A percentile compares a stretch with the other conserved stretches of the same genome.
Conservation (phyloP, 1,140 invertebrate genomes). For the Pseudomyrmex dendroicus region DNA sequence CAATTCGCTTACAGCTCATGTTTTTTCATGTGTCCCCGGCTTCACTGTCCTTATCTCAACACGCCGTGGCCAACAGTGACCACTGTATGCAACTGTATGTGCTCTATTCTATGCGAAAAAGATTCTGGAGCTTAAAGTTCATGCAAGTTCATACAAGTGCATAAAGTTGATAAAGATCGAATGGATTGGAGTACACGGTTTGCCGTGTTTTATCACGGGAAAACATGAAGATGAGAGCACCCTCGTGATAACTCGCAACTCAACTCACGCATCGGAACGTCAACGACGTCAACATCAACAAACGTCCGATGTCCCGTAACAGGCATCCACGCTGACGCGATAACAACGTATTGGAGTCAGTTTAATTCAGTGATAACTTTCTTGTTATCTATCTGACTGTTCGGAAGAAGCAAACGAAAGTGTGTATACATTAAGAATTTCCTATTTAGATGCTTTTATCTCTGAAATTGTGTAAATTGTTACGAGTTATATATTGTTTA, state of each 20-base stretch:
- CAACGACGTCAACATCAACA: not conserved
- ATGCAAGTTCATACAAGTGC: no score
- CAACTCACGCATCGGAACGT: not conserved
- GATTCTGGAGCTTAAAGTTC: no score
- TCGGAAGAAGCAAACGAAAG: constrained; percentile 37
- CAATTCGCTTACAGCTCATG: no score
- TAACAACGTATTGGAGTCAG: constrained; percentile 17
- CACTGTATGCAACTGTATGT: no score
- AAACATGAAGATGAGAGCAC: constrained; percentile 42
- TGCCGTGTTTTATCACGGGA: constrained; percentile 31
- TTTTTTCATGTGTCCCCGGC: no score
- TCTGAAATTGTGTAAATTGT: no score
- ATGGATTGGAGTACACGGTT: constrained; percentile 10
- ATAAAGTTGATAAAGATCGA: constrained; percentile 2
- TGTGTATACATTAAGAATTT: constrained; percentile 11
- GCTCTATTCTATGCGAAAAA: no score
- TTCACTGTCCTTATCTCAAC: no score
- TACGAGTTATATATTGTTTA: no score
- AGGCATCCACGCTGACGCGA: constrained; percentile 8
- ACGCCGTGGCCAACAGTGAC: no score
- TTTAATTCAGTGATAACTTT: constrained; percentile 4
- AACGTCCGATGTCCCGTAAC: constrained; percentile 29
- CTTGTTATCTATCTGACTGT: constrained; percentile 20
- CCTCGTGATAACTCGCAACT: constrained; percentile 42
- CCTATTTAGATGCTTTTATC: no score